These are phyloP conservation scores for Botrylloides violaceus DNA, from an alignment of 23 tunicate species.

Conservation along the genomic window DNA sequence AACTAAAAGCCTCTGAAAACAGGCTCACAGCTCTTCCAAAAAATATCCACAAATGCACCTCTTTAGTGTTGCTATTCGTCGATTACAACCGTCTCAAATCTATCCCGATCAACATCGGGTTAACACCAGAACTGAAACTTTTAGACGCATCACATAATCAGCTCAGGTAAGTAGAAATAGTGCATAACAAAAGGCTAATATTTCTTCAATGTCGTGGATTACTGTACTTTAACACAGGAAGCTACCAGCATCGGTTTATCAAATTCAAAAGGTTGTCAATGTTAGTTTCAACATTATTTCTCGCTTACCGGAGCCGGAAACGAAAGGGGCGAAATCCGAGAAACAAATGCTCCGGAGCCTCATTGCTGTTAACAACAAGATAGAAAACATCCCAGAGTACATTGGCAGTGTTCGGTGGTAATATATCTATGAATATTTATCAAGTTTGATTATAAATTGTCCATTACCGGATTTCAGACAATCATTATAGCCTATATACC, in stretches of 20 bases:
- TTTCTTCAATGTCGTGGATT: too few relatives aligned
- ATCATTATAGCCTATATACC: background rate
- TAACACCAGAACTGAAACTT: slow-evolving; percentile 42
- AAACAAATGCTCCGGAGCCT: slow-evolving; percentile 30
- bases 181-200: background rate
- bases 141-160: slow-evolving; percentile 51
- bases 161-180: slow-evolving; percentile 31
- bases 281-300: slow-evolving; percentile 37
- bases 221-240: slow-evolving; percentile 25
- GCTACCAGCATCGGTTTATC: slow-evolving; percentile 68
- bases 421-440: background rate
- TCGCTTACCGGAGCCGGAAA: slow-evolving; percentile 61
- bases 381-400: slow-evolving; percentile 40
- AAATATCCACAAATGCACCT: slow-evolving; percentile 41
- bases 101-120: slow-evolving; percentile 59
- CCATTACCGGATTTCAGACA: background rate
- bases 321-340: slow-evolving; percentile 25
- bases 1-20: slow-evolving; percentile 57
- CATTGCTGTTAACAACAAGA: slow-evolving; percentile 69
- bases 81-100: slow-evolving; percentile 65
- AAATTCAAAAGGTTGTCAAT: slow-evolving; percentile 51
- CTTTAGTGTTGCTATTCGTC: slow-evolving; percentile 39
- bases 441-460: too few relatives aligned
- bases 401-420: slow-evolving; percentile 35
- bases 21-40: slow-evolving; percentile 42